Base-by-base conservation (phyloP, 2,797 vertebrate genomes). In the Rhynchonycteris naso region DNA sequence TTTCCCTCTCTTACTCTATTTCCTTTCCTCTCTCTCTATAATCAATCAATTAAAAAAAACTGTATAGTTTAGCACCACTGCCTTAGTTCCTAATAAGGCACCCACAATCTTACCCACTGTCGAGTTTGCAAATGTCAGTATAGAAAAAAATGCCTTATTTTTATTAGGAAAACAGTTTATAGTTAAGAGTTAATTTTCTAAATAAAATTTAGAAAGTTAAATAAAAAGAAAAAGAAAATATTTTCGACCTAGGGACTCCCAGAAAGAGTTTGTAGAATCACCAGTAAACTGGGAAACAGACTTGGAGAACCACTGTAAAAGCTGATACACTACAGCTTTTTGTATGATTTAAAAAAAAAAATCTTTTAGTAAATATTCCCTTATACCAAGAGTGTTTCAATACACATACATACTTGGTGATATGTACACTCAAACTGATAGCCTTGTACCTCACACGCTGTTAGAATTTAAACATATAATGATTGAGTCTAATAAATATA, bases 61-160 rank as follows among this genome's bases (percentile, higher is more conserved):
- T 43, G 68, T 33, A 95, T 12, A 50, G 59, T 66, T 87, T 75
- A 79, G 19, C 59, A n/a, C 54, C 56, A 61, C 38, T 93, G 61
- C 38, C 66, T 78, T 94, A 86, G 89, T 79, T 61, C 52, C 65
- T 43, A 66, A 19, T 59, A 88, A 72, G 54, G 16, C 33, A 75
- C 13, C 26, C 80, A 5, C 33, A 92, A 69, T 65, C 83, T 91
- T 43, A 81, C 13, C 68, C 28, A 83, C 18, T 22, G 79, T 0
- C 69, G 47, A 93, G 89, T 79, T 15, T 87, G 54, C 54, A 86
- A 94, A 50, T 50, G 13, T 93, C n/a, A 94, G 80, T 28, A 92
- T 1, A 88, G 38, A 30, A 81, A 94, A 76, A 58, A 85, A 94
- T 59, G 30, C 26, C n/a, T 91, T 82, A 82, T 12, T 88, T 68